Base-by-base conservation (phyloP, 2,113 vertebrate species). In the Psettodes erumei region DNA sequence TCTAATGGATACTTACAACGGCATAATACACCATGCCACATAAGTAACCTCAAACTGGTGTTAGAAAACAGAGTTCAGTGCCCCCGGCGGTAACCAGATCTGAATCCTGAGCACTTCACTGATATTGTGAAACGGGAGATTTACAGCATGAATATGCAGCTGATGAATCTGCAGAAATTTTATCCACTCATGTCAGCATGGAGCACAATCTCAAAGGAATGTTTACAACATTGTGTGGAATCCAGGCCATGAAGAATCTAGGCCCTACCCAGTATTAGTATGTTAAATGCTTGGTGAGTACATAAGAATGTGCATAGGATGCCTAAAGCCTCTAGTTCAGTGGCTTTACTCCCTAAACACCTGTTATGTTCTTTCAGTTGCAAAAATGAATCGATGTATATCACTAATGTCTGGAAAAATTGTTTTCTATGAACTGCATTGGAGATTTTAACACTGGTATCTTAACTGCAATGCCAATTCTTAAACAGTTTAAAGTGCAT, bases 401-500 rank as follows among this genome's bases (percentile, higher is more conserved):
- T 19, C 18, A 10, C 6, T 16, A 3, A 3, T 35, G 7, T 38
- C 21, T 56, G 11, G 42, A 23, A 23, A 19, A 32, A n/a, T n/a
- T 30, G 5, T 32, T 23, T 30, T 60, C 12, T 13, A 4, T 47
- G 23, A 18, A 25, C 48, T 61, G 15, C n/a, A n/a, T 55, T 33
- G 28, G 11, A 32, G 8, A n/a, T 10, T 64, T 66, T n/a, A 42
- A 54, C 18, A 38, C 18, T 10, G 15, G 5, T 33, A 3, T 30
- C 48, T 43, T 66, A 56, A 64, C 13, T 25, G 43, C 23, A n/a
- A 13, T 7, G 13, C 8, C 13, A 48, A 21, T 42, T 5, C 21
- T 65, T 21, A 51, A 61, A 40, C 55, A 51, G 58, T 43, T 72
- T 50, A 51, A n/a, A 13, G 48, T 30, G n/a, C 50, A 21, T 4